A percentile compares a stretch with the other conserved stretches of the same genome.
These are phyloP conservation scores for Tetrax tetrax DNA, from an alignment of 2,113 vertebrate species.

Conservation along the genomic window DNA sequence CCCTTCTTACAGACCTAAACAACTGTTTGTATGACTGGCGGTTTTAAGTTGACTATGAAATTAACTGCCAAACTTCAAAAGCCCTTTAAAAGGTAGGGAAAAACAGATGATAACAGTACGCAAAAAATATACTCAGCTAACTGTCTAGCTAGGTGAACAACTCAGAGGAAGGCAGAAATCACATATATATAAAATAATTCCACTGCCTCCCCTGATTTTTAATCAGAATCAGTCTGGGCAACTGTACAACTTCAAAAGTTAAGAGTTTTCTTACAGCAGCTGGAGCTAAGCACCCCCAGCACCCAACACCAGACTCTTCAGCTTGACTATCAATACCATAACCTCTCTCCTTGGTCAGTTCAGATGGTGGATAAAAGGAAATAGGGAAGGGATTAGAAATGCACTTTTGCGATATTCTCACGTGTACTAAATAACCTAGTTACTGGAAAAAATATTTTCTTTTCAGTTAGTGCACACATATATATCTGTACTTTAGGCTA, in stretches of 20 bases:
- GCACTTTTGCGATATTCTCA: background rate
- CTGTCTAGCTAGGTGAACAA: background rate
- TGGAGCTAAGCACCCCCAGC: background rate
- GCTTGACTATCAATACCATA: background rate
- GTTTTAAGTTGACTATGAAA: background rate
- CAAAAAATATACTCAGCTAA: background rate
- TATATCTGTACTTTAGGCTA: background rate
- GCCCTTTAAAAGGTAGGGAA: background rate
- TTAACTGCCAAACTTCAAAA: background rate
- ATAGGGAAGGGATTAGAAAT: background rate
- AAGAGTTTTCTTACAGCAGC: background rate
- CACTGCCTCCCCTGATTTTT: background rate
- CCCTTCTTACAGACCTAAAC: background rate
- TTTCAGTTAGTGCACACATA: background rate
- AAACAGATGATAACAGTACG: accelerated
- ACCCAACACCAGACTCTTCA: background rate
- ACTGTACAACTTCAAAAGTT: background rate
- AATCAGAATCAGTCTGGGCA: background rate
- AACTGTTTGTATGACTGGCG: background rate
- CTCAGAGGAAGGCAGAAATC: background rate
- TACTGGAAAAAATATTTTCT: background rate
- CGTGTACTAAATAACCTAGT: background rate
- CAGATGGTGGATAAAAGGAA: background rate
- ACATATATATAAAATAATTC: background rate
- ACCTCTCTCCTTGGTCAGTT: background rate